Conservation (phyloP, 2,113 vertebrate species). For the Peucedramus taeniatus region DNA sequence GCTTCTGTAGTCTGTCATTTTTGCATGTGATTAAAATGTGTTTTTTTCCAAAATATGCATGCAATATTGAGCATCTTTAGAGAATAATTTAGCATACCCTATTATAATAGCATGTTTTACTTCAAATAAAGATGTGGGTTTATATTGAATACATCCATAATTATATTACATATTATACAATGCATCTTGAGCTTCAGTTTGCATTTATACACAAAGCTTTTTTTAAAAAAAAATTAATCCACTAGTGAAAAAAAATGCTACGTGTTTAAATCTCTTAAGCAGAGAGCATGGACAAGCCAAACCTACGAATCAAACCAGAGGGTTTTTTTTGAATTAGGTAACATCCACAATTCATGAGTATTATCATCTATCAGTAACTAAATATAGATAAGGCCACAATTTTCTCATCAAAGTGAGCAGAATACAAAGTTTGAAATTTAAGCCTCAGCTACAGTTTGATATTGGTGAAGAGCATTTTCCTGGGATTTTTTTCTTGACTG, state of each 20-base stretch:
- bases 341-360: neutral
- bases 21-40: neutral
- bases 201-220: neutral
- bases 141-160: neutral
- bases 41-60: neutral
- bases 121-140: neutral
- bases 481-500: neutral
- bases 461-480: neutral
- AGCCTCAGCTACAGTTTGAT: neutral
- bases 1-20: neutral
- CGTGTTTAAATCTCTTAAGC: neutral
- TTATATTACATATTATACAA: neutral
- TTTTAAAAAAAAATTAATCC: neutral
- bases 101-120: neutral
- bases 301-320: neutral
- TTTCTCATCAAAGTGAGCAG: neutral
- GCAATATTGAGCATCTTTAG: neutral
- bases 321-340: neutral
- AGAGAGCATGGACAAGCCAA: neutral
- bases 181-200: neutral
- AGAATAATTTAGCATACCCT: neutral
- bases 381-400: neutral
- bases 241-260: neutral
- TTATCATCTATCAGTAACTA: neutral
- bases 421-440: neutral